phyloP scores from a whole-genome alignment of 2,113 vertebrate genomes.

The Nanorana parkeri region DNA sequence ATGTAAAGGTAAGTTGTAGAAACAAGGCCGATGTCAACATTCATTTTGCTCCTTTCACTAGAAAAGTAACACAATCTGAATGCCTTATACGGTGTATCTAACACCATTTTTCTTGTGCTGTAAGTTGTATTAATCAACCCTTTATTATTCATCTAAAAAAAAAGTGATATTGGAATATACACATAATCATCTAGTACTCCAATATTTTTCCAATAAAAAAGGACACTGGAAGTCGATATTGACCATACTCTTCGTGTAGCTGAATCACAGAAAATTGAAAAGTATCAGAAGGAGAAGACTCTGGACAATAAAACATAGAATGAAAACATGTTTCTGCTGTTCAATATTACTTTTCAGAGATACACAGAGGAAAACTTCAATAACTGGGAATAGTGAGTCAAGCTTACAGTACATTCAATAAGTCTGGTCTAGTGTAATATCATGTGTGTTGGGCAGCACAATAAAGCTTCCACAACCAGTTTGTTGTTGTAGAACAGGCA shows the following conservation, averaged over 20 bases:
- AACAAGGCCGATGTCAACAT: too few species aligned
- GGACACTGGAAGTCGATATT: conserved; percentile 28
- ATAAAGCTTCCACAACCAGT: conserved; percentile 3
- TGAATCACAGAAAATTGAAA: conserved; percentile 28
- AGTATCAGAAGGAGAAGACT: conserved; percentile 30
- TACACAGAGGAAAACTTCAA: conserved; percentile 21
- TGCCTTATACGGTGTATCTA: too few species aligned
- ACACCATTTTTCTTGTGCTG: too few species aligned
- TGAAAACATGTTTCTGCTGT: conserved; percentile 23
- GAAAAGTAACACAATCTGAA: too few species aligned
- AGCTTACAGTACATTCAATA: neutral
- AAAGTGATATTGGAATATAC: neutral
- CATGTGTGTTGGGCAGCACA: neutral
- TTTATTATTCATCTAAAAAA: neutral
- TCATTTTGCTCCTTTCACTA: too few species aligned
- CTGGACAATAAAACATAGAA: conserved; percentile 35
- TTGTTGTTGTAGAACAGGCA: neutral
- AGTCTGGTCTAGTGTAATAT: conserved; percentile 19
- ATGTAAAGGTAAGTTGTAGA: too few species aligned
- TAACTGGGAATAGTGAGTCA: neutral
- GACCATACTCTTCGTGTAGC: conserved; percentile 26
- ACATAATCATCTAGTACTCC: neutral
- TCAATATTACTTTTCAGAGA: conserved; percentile 35
- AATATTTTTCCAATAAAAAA: conserved; percentile 20
- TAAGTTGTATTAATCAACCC: too few species aligned